Percentiles rank a stretch among this genome's conserved stretches.
Evolutionary conservation across 2,888 invertebrate species (phyloP).

Genomic region (Drosophila borealis): DNA sequence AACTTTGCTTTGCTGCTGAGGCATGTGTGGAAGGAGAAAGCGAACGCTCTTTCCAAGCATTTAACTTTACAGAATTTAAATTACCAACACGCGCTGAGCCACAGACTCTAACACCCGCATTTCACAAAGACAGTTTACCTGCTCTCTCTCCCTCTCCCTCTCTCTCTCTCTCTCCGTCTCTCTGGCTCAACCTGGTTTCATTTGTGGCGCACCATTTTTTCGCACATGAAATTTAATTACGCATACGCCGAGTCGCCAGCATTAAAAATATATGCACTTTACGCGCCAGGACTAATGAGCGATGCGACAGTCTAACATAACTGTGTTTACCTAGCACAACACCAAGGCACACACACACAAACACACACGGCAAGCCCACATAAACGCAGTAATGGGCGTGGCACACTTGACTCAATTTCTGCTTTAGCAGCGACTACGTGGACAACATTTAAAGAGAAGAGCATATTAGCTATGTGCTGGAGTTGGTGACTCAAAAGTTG

Average conservation of each 20-base stretch:
- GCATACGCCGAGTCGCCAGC: constrained; percentile 57
- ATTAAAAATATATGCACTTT: constrained; percentile 37
- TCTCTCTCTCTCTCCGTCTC: not conserved
- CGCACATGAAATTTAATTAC: constrained; percentile 73
- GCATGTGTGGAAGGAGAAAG: not conserved
- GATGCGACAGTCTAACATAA: constrained; percentile 31
- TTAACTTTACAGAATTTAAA: constrained; percentile 59
- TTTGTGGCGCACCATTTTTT: constrained; percentile 33
- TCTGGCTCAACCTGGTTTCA: constrained; percentile 55
- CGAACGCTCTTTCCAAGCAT: constrained; percentile 51
- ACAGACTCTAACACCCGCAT: constrained; percentile 17
- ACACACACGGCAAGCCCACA: constrained; percentile 31
- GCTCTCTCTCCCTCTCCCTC: too few species aligned
- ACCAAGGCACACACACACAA: constrained; percentile 7
- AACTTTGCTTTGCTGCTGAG: not conserved
- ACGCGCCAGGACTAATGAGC: constrained; percentile 69
- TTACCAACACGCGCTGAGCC: constrained; percentile 15
- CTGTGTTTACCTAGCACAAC: constrained; percentile 12
- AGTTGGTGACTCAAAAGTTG: not conserved
- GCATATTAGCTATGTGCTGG: constrained; percentile 23
- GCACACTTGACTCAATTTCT: constrained; percentile 43
- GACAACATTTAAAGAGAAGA: not conserved
- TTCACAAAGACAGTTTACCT: constrained; percentile 21
- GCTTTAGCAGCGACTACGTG: not conserved
- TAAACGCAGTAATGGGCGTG: constrained; percentile 33